Base-by-base conservation (phyloP, 2,888 invertebrate genomes). In the Tetheella fluctuosa region DNA sequence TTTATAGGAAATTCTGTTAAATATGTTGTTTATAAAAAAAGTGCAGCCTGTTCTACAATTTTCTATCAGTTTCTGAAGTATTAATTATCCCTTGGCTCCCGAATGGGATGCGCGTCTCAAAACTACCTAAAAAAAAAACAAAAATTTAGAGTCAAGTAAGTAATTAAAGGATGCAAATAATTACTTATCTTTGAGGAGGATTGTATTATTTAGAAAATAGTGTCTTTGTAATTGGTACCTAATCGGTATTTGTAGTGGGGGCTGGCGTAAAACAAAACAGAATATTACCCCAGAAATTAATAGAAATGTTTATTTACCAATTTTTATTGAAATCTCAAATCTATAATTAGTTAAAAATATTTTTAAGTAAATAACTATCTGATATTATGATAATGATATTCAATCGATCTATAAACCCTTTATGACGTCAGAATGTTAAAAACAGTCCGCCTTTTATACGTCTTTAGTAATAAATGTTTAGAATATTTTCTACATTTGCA, bases 401-500 rank as follows among this genome's bases (percentile, higher is more conserved):
- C 5, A 48, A 2, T 20, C 42, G 8, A 17, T 17, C 0, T 20
- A 48, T 48, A 15, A 8, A 17, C 17, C 42, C 42, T 57, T 13
- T 57, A 25, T 28, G 39, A 39, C 39, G 42, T 48, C 42, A 48
- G 17, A 48, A 48, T 48, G 42, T 48, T 48, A 48, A 20, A 12
- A 48, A 48, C 42, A 48, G 20, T 48, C 42, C 42, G 42, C 42
- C 42, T 48, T 48, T 34, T 39, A 39, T 15, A 39, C 39, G 39
- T 39, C 39, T 39, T 39, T 15, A 39, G 39, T 39, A 39, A n/a
- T 39, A 15, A 39, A 39, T 39, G 39, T n/a, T n/a, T 17, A 17
- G 39, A 20, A 4, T 6, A 17, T 48, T 48, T 48, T 48, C 42
- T 17, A 20, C 20, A 48, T 20, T 48, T 48, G 42, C 17, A 48